Evolutionary conservation across 2,888 invertebrate genomes (phyloP), one percentile per base, ranked within the genome.

Genomic region (Pasiphila rectangulata): DNA sequence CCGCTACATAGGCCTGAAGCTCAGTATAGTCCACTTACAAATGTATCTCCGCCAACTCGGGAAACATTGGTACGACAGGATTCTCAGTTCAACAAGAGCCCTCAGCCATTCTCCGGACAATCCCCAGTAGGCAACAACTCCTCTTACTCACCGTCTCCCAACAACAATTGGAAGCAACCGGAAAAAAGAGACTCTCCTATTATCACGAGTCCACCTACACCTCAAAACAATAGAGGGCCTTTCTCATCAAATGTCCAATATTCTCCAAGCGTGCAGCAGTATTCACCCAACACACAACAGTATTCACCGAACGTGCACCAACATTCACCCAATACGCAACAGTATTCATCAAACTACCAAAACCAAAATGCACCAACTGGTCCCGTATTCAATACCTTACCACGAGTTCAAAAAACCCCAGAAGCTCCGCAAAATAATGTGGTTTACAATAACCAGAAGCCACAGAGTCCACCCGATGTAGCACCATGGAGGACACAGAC

Each of bases 51-150:
- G 6, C 83, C 78, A 4, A 86, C 79, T 6, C 74, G 88, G 57
- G 88, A 88, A 56, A 25, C 81, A 10, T 63, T 89, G 46, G 80
- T 81, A 58, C 72, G 89, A 37, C 89, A 89, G 61, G 89, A 89
- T 51, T 89, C 89, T 20, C 89, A 87, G 61, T 89, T 89, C 45
- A 89, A 89, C 57, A 88, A 87, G 51, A 89, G 88, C 49, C 89
- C 89, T 30, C 86, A 86, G 44, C 89, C 89, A 3, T 89, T 78
- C 57, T 68, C 66, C 5, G 78, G 74, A 15, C 79, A 82, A 54
- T 75, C 82, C 5, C 80, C 87, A 17, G 35, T 75, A 19, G 72
- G 63, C 42, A 83, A 72, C 50, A 77, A 69, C 35, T 74, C 79
- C 3, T 73, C 83, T 1, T 84, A 76, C 56, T 87, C 89, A 7